Conservation (phyloP, 2,797 vertebrate species). For the Tympanoctomys barrerae region DNA sequence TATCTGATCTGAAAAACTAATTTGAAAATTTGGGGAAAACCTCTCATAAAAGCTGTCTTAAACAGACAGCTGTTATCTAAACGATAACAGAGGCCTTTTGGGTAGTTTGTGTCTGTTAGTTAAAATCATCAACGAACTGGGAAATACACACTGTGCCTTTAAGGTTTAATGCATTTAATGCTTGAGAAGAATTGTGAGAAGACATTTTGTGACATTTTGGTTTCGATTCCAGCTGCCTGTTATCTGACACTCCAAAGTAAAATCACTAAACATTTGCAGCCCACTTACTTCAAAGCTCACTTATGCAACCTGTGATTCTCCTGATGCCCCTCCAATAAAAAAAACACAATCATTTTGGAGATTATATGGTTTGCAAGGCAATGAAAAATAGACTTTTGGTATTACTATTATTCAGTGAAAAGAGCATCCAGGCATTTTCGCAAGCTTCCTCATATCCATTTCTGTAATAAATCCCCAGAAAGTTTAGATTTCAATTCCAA, state of each 20-base stretch:
- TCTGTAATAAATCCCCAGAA: constrained; percentile 21
- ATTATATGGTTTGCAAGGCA: constrained; percentile 50
- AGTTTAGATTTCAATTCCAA: constrained; percentile 42
- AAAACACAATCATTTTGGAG: constrained; percentile 9
- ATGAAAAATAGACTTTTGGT: constrained; percentile 55
- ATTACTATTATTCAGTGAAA: constrained; percentile 52
- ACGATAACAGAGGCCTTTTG: constrained; percentile 26
- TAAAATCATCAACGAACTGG: constrained; percentile 17
- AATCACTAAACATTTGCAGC: constrained; percentile 76
- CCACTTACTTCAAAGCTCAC: constrained; percentile 71
- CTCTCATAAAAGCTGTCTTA: neutral
- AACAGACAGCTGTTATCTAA: no score
- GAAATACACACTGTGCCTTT: neutral
- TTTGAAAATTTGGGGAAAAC: neutral
- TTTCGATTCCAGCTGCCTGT: constrained; percentile 67
- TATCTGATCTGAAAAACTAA: constrained; percentile 30
- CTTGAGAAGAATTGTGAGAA: constrained; percentile 70
- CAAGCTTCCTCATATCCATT: neutral
- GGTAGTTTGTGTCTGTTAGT: neutral
- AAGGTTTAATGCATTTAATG: constrained; percentile 52
- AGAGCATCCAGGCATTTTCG: constrained; percentile 3
- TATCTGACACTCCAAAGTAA: constrained; percentile 75
- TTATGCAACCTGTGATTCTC: constrained; percentile 66
- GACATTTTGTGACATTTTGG: constrained; percentile 72
- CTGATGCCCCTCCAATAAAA: constrained; percentile 14